phyloP scores from a whole-genome alignment of 2,113 vertebrate species.

The Pungitius pungitius region DNA sequence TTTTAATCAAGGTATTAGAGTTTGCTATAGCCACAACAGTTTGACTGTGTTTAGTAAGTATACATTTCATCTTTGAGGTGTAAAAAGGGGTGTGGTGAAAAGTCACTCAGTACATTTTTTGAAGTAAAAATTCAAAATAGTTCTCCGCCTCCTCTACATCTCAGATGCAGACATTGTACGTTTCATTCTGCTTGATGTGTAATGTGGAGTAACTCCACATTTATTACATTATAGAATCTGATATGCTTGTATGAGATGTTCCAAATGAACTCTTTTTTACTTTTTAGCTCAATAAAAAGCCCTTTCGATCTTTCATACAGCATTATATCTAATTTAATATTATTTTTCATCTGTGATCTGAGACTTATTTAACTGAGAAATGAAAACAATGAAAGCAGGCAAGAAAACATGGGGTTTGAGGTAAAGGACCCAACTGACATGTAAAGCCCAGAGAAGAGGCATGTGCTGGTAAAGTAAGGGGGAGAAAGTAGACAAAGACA shows the following conservation, averaged over 20 bases:
- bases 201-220: too few relatives aligned
- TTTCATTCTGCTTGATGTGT: too few relatives aligned
- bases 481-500: neutral
- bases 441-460: constrained; percentile 1
- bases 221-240: too few relatives aligned
- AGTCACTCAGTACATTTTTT: neutral
- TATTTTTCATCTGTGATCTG: neutral
- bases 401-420: neutral
- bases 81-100: neutral
- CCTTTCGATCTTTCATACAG: neutral
- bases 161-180: too few relatives aligned
- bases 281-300: too few relatives aligned
- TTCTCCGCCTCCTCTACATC: neutral
- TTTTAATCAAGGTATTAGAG: too few relatives aligned
- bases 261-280: too few relatives aligned
- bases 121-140: neutral
- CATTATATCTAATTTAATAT: neutral
- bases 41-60: neutral
- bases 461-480: neutral
- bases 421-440: neutral
- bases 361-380: neutral
- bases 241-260: too few relatives aligned
- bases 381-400: neutral
- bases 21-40: neutral
- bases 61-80: neutral